Conservation (phyloP, 2,113 vertebrate species). For the Pedetes capensis region DNA sequence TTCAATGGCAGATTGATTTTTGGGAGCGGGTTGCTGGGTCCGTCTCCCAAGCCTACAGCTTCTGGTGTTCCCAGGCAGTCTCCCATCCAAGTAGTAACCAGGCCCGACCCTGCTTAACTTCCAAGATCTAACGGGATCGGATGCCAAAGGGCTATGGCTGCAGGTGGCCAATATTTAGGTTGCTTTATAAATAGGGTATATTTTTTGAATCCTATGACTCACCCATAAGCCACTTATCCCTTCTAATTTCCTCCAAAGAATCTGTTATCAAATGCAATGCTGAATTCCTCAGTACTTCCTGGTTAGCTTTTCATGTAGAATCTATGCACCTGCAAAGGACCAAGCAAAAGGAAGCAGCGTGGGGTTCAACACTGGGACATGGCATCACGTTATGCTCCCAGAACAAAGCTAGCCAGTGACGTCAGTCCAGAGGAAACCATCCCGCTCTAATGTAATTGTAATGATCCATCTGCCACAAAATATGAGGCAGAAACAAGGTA, state of each 20-base stretch:
- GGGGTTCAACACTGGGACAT: not conserved
- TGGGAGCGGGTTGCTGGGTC: too few relatives aligned
- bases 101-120: too few relatives aligned
- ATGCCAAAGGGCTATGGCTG: too few relatives aligned
- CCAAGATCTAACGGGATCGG: too few relatives aligned
- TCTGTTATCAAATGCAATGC: not conserved
- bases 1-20: too few relatives aligned
- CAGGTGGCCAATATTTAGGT: not conserved
- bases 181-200: not conserved
- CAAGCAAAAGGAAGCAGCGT: not conserved
- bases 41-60: too few relatives aligned
- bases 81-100: too few relatives aligned
- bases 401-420: not conserved
- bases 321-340: not conserved
- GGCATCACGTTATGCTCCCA: not conserved
- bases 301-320: not conserved
- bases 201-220: constrained; percentile 47
- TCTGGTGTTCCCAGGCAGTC: too few relatives aligned
- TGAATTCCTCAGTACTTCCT: constrained; percentile 44
- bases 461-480: not conserved
- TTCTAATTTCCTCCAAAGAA: constrained; percentile 49
- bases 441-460: not conserved
- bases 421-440: not conserved
- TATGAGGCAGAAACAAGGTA: not conserved
- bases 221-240: not conserved